Conservation (phyloP, 2,113 vertebrate species). For the Podarcis raffonei region DNA sequence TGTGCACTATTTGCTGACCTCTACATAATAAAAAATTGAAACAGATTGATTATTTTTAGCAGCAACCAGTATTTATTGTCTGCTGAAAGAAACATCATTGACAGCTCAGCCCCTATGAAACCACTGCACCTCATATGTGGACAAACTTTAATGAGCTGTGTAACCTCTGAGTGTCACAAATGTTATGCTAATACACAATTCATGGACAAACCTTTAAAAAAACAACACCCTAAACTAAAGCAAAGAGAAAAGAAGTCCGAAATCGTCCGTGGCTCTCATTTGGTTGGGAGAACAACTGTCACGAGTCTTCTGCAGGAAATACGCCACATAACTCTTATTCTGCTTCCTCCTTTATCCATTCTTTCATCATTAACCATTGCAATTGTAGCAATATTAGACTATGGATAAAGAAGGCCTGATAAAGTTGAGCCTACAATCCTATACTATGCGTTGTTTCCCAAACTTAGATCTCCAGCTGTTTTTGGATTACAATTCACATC, state of each 20-base stretch:
- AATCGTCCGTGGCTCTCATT: constrained; percentile 2
- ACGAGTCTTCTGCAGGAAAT: fast-evolving
- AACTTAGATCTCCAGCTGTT: no score
- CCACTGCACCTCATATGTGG: constrained; percentile 17
- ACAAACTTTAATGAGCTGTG: constrained; percentile 61
- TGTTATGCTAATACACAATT: constrained; percentile 52
- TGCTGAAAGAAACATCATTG: not conserved
- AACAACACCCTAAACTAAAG: constrained; percentile 11
- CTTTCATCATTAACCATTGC: not conserved
- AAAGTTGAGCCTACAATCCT: not conserved
- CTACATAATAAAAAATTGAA: not conserved
- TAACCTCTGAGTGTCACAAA: constrained; percentile 71
- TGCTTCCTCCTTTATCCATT: not conserved
- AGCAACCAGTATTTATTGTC: not conserved
- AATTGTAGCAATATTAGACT: not conserved
- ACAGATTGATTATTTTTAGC: not conserved
- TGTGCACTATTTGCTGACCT: not conserved
- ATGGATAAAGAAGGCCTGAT: not conserved
- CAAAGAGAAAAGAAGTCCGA: constrained; percentile 4
- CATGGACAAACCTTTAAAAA: constrained; percentile 25
- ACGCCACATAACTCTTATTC: constrained; percentile 3
- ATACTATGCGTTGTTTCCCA: no score
- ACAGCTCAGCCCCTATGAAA: not conserved
- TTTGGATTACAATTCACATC: no score
- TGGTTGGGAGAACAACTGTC: constrained; percentile 10